Conservation (phyloP, 2,797 vertebrate genomes). For the Acropternis orthonyx region DNA sequence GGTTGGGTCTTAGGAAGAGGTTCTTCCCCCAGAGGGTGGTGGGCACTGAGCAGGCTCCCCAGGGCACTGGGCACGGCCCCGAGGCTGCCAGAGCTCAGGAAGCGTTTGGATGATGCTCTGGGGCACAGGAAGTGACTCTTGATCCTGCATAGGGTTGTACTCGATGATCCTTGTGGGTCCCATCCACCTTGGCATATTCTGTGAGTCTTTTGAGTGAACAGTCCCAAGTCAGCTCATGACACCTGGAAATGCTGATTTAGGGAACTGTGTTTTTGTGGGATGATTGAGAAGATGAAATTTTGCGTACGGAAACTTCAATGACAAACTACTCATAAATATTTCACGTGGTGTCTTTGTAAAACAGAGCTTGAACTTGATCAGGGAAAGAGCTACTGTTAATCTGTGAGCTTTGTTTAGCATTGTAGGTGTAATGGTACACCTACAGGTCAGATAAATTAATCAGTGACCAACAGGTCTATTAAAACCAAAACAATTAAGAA, state of each 20-base stretch:
- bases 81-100: background rate
- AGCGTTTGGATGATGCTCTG: background rate
- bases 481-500: background rate
- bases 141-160: background rate
- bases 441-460: background rate
- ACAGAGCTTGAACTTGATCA: background rate
- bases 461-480: background rate
- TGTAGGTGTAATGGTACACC: background rate
- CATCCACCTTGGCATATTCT: background rate
- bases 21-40: background rate
- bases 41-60: background rate
- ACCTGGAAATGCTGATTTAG: background rate
- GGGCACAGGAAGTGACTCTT: background rate
- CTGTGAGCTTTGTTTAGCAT: background rate
- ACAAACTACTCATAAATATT: background rate
- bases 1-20: background rate
- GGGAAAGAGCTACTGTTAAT: background rate
- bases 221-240: fast-evolving
- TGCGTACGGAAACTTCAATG: background rate
- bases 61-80: background rate
- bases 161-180: background rate
- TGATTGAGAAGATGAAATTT: background rate
- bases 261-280: background rate
- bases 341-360: background rate
- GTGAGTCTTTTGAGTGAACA: background rate